Base-by-base conservation (phyloP, 64 coral and sea anemone genomes). In the Actinia equina region DNA sequence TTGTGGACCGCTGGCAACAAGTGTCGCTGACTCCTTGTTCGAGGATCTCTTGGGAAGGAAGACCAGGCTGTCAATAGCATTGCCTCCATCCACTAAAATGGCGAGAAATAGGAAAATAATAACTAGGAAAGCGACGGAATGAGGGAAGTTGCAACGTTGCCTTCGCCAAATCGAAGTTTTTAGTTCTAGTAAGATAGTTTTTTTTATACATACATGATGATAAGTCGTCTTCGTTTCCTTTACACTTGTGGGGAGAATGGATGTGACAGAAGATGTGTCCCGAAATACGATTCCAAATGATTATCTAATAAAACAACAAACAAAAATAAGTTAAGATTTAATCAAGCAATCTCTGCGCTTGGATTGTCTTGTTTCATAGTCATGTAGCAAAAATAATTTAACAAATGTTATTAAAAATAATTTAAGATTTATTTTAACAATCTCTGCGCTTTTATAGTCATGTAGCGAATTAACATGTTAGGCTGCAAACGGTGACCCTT, bases 211-310 rank as follows among this genome's bases (percentile, higher is more conserved):
- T 77, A 92, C 91, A 79, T 59, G 91, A 87, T 11, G 88, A 90
- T 22, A 93, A 82, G 43, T 81, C 51, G 18, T 91, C 86, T 15
- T 78, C 95, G 13, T 82, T 87, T 43, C 86, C 88, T 43, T 46
- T 89, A 46, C 88, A 17, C 5, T 67, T 80, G 84, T 86, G 19
- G 11, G 96, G 96, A 15, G 96, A 95, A 43, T 76, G 77, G 57
- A 98, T 95, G 62, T 98, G 96, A 30, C 96, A 98, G 84, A 98
- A 95, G 46, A 98, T 98, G 63, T 98, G 96, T 20, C 96, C 96
- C 37, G 96, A 98, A 63, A 98, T 82, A 67, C 91, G 90, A 83
- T 98, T 98, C 96, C 96, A 98, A 62, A 98, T 92, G 49, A 98
- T 95, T 51, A 98, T 94, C 96, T 98, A 92, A n/a, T 5, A 53